Base-by-base conservation (phyloP, 2,888 invertebrate species). In the Folsomia manolachei region DNA sequence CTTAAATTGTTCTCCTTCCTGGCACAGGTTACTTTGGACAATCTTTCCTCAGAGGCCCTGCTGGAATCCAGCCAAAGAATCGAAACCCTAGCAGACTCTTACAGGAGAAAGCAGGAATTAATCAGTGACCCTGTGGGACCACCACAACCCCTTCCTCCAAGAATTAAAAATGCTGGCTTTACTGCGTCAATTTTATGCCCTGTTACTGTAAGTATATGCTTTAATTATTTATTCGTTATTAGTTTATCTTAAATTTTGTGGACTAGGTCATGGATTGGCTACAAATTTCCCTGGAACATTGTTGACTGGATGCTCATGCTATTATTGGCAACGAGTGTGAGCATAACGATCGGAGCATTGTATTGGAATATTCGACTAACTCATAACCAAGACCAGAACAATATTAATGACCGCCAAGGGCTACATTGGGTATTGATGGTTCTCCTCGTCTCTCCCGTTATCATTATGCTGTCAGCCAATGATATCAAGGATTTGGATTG, bases 1-100 rank as follows among this genome's bases (percentile, higher is more conserved):
- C 51, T 14, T 51, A 21, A 60, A 19, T 4, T 25, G 25, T 63
- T 7, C n/a, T 7, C 2, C 27, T 7, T 27, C 9, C 26, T 64
- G 18, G n/a, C 27, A 9, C 86, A 96, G 81, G 95, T 96, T 23
- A 97, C 97, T 0, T 84, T 96, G 81, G 97, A 97, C 83, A 94
- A 95, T 83, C 85, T 97, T 68, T 95, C 95, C 1, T 92, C 94
- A 1, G 97, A 97, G 81, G 96, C 97, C 25, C 92, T 96, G 91
- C 84, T 95, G 70, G 97, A 97, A 84, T 97, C 96, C 0, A 94
- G 94, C 9, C 94, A 95, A 74, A 88, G 97, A 80, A 95, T 97
- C 79, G 94, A 95, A 82, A 92, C 94, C 75, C 85, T 97, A 56
- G 93, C 93, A 1, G 93, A 93, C 79, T 88, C 94, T 70, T 93